phyloP scores from a whole-genome alignment of 2,113 vertebrate species.

The Microcebus murinus region DNA sequence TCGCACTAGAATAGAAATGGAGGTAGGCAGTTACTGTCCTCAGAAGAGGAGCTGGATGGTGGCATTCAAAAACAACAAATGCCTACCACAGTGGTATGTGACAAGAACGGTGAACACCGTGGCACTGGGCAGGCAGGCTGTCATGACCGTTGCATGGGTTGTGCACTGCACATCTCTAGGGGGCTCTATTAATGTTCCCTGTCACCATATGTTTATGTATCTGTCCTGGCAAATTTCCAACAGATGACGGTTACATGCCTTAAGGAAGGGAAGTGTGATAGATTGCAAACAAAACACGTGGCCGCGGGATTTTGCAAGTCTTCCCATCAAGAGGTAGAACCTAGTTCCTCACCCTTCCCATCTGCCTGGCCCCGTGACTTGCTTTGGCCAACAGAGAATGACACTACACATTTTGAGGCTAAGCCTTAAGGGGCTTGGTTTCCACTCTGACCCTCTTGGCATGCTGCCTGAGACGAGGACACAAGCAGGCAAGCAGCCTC shows the following conservation, averaged over 20 bases:
- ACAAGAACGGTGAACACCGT: rapidly evolving
- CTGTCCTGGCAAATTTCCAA: background rate
- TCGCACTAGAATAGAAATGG: background rate
- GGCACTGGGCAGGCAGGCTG: background rate
- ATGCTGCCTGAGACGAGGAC: background rate
- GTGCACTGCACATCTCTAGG: no score
- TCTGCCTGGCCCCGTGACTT: background rate
- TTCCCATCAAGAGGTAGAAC: background rate
- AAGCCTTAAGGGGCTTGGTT: background rate
- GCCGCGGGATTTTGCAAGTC: background rate
- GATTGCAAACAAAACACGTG: background rate
- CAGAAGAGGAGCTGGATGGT: background rate
- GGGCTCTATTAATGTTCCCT: background rate
- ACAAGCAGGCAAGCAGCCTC: rapidly evolving
- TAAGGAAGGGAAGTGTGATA: background rate
- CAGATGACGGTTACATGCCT: background rate
- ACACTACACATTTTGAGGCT: background rate
- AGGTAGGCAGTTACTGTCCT: background rate
- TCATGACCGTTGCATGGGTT: background rate
- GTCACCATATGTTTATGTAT: background rate
- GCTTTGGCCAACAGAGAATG: background rate
- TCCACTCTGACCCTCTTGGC: background rate
- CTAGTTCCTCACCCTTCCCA: background rate
- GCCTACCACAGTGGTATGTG: background rate
- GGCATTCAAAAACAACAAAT: background rate